A percentile compares a stretch with the other conserved stretches of the same genome.
These are phyloP conservation scores for Octomys mimax DNA, from an alignment of 2,797 vertebrate genomes.

Conservation along the genomic window DNA sequence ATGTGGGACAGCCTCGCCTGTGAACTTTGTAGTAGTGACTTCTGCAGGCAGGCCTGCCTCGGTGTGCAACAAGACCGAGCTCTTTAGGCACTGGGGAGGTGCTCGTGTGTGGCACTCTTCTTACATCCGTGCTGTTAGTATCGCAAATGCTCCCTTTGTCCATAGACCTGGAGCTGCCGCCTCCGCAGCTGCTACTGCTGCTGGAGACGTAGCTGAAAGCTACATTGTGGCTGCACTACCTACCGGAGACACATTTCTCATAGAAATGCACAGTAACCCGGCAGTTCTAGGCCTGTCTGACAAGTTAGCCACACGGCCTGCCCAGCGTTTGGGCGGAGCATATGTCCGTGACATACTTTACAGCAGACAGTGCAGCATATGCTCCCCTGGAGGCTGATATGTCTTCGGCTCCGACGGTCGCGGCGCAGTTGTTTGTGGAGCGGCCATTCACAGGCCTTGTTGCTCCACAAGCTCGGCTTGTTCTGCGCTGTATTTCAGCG, in stretches of 20 bases:
- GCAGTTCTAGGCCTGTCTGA: neutral
- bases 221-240: neutral
- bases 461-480: neutral
- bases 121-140: neutral
- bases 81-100: neutral
- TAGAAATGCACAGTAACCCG: neutral
- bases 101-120: neutral
- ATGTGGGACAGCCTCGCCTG: rapidly evolving
- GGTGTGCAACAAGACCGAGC: rapidly evolving
- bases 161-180: neutral
- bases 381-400: neutral
- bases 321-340: neutral
- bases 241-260: neutral
- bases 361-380: neutral
- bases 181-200: no score
- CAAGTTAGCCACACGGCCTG: neutral
- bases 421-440: neutral
- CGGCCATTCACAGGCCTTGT: neutral
- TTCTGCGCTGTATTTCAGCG: neutral
- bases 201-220: neutral
- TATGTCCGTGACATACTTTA: neutral
- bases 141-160: no score
- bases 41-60: no score
- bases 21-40: neutral
- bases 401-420: neutral